Conservation (phyloP, 1,140 invertebrate species). For the Apis mellifera region Amel_HAv3.1 CM009944.2:7186501-7187000, state of each 20-base stretch:
- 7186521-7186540: conserved; percentile 28
- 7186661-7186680: conserved; percentile 70
- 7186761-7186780: conserved; percentile 69
- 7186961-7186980: conserved; percentile 64
- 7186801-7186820: conserved; percentile 72
- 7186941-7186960: not conserved
- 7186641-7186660: conserved; percentile 71
- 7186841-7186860: conserved; percentile 73
- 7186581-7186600: conserved; percentile 30
- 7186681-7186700: conserved; percentile 62
- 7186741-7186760: conserved; percentile 66
- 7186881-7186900: conserved; percentile 71
- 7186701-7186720: conserved; percentile 44
- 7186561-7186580: conserved; percentile 30
- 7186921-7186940: conserved; percentile 9
- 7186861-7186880: conserved; percentile 74
- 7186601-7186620: not conserved
- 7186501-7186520: not conserved
- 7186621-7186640: conserved; percentile 56
- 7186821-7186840: conserved; percentile 64
- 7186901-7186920: conserved; percentile 69
- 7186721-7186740: conserved; percentile 67
- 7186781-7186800: conserved; percentile 69
- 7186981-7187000: conserved; percentile 67
- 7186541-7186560: conserved; percentile 25